Evolutionary conservation across 92 coral and sea anemone genomes (phyloP), one percentile per base, ranked within the genome.

Genomic region (Bergia puertoricense): DNA sequence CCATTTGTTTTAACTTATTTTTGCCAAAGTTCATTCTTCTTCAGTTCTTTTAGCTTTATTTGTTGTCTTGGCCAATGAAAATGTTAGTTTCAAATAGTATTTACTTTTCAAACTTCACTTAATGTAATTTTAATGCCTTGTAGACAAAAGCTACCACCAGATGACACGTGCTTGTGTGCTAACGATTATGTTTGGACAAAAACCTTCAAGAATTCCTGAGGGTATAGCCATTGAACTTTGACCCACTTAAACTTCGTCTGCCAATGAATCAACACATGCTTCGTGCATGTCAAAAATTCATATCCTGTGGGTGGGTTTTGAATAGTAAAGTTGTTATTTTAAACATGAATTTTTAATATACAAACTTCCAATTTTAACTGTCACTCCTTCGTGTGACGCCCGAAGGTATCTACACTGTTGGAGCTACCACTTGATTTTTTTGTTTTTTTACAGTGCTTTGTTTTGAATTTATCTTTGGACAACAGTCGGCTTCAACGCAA

Each of bases 351-450:
- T 54, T 46, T 54, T 54, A 54, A 54, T 54, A 48, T 2, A 1
- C 59, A 54, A 54, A 51, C 57, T 51, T 51, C 57, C 10, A 8
- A 51, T 51, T 51, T 51, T 62, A 20, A 56, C 18, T 0, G 59
- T 40, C 76, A 65, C 86, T 23, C 86, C 86, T 82, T 81, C 50
- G 73, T 41, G 37, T 37, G 36, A 59, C 86, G 20, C 76, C 18
- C 8, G 42, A 40, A 7, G 86, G 16, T 79, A 81, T 59, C 37
- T 13, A 23, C 30, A 30, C 30, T 30, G 42, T 41, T 76, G 18
- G 54, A 30, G 15, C 54, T 2, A 2, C 6, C 18, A 0, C 2
- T 39, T 2, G 20, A n/a, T 77, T 22, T 30, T 78, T 18, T 51
- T 18, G 13, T 36, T 38, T 56, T 13, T 36, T 36, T 80, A 2